phyloP scores from a whole-genome alignment of 2,888 invertebrate genomes.

The Trissonchulus sp. region DNA sequence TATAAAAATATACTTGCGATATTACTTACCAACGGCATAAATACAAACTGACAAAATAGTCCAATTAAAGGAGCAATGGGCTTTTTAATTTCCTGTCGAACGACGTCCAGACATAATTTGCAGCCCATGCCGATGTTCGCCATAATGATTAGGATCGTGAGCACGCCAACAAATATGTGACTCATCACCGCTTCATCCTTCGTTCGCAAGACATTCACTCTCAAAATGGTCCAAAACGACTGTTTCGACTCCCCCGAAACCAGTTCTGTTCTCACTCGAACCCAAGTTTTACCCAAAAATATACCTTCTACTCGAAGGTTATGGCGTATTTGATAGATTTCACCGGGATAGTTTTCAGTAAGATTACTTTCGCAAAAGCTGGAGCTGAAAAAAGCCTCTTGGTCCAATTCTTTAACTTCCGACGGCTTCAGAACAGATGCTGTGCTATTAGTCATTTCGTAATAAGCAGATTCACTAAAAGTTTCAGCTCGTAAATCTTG shows the following conservation, averaged over 20 bases:
- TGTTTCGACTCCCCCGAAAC: background rate
- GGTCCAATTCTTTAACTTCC: too few species aligned
- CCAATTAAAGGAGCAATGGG: slow-evolving; percentile 58
- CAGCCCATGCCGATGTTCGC: slow-evolving; percentile 50
- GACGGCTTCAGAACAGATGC: too few species aligned
- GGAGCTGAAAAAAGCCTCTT: too few species aligned
- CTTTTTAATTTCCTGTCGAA: slow-evolving; percentile 51
- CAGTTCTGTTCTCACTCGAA: too few species aligned
- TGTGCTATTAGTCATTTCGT: too few species aligned
- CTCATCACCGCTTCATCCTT: slow-evolving; percentile 32
- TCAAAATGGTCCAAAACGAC: too few species aligned
- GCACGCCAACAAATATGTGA: slow-evolving; percentile 44
- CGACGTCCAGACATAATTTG: slow-evolving; percentile 45
- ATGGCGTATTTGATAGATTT: background rate
- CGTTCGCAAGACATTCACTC: background rate
- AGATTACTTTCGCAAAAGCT: too few species aligned
- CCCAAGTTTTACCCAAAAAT: slow-evolving; percentile 24
- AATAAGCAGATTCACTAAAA: too few species aligned
- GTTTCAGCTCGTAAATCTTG: too few species aligned
- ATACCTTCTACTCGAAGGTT: background rate
- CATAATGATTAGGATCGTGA: slow-evolving; percentile 45
- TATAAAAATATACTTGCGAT: too few species aligned
- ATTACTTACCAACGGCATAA: slow-evolving; percentile 58
- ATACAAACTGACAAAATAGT: slow-evolving; percentile 57
- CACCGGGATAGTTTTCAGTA: too few species aligned